Conservation (phyloP, 1,140 invertebrate genomes). For the Rhagoletis pomonella region DNA sequence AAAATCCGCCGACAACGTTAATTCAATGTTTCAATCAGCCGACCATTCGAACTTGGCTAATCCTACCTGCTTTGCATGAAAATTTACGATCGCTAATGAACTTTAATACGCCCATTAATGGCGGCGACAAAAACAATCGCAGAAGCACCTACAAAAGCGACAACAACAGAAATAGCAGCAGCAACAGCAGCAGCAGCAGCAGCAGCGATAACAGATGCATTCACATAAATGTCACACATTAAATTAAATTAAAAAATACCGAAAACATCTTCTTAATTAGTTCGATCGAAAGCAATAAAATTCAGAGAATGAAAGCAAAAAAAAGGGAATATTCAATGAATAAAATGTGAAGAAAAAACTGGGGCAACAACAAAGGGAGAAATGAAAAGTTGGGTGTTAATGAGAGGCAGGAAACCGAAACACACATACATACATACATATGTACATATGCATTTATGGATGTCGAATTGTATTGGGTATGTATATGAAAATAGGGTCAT, state of each 20-base stretch:
- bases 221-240: slow-evolving; percentile 52
- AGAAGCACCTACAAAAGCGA: not conserved
- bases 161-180: not conserved
- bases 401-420: not conserved
- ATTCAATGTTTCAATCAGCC: slow-evolving; percentile 43
- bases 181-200: not conserved
- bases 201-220: not conserved
- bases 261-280: slow-evolving; percentile 35
- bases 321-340: not conserved
- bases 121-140: slow-evolving; percentile 14
- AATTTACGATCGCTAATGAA: slow-evolving; percentile 52
- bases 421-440: not conserved
- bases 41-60: not conserved
- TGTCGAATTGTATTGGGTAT: not conserved
- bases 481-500: not conserved
- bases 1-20: slow-evolving; percentile 34
- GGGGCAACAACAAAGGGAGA: not conserved
- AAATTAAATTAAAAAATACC: slow-evolving; percentile 45
- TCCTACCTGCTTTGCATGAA: slow-evolving; percentile 41
- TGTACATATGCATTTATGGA: not conserved
- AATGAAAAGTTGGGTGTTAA: slow-evolving; percentile 2
- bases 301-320: not conserved
- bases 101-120: slow-evolving; percentile 50
- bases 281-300: slow-evolving; percentile 51
- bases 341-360: not conserved